Percentiles rank a stretch among this genome's conserved stretches.
Conservation (phyloP, 2,113 vertebrate genomes). For the Spizaetus ornatus region DNA sequence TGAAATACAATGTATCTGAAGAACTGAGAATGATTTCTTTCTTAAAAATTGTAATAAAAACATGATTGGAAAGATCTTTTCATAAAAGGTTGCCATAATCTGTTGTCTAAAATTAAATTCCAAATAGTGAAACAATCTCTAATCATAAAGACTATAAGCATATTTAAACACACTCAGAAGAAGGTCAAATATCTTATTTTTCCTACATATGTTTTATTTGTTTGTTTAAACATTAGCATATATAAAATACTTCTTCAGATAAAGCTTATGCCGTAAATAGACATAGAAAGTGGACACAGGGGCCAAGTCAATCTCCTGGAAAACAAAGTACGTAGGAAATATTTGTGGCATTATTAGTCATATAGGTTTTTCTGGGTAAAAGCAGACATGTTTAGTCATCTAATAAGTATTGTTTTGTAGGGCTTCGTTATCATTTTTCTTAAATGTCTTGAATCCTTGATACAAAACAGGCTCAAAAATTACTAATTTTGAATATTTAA, state of each 20-base stretch:
- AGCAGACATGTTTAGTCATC: background rate
- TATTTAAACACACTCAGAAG: background rate
- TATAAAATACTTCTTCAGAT: background rate
- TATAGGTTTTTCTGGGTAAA: background rate
- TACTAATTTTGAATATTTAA: background rate
- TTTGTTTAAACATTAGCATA: background rate
- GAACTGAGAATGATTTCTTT: background rate
- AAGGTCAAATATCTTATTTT: background rate
- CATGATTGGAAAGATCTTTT: background rate
- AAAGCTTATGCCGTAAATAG: background rate
- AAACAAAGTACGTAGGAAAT: background rate
- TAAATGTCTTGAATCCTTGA: background rate
- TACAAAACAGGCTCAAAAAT: background rate
- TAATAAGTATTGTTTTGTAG: background rate
- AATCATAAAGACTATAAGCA: background rate
- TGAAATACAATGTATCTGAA: background rate
- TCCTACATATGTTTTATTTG: background rate
- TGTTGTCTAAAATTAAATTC: background rate
- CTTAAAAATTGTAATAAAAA: background rate
- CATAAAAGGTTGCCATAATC: background rate
- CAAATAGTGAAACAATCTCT: background rate
- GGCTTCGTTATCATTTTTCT: background rate
- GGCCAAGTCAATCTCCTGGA: background rate
- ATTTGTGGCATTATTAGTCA: background rate
- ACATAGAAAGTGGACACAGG: accelerated